Evolutionary conservation across 2,888 invertebrate species (phyloP), one percentile per base, ranked within the genome.

Genomic region (Leptinotarsa tumamoca): DNA sequence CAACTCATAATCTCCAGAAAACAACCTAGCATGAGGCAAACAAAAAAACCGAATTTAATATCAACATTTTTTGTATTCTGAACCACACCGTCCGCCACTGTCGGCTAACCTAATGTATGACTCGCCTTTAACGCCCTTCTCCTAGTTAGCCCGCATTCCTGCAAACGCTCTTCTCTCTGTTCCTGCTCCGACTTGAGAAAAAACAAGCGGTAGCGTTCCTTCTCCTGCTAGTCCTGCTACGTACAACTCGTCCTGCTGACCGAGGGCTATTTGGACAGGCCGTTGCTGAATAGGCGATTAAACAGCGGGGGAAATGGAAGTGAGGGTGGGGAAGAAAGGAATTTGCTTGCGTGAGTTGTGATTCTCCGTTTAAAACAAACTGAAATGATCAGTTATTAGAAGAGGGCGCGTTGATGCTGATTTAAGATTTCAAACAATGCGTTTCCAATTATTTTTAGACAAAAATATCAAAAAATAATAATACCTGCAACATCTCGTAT

Each of bases 51-150:
- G 10, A 43, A 10, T 43, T 43, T 10, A 43, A 43, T 10, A 10
- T 3, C 43, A 10, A 10, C 43, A 43, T 10, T 7, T 52, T 33
- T n/a, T 17, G 21, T 10, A 23, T 27, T 7, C 14, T 23, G 2
- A 23, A 43, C 50, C 21, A 3, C 10, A 15, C 18, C 58, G 49
- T 58, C 70, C 74, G 71, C 70, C 76, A 67, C 71, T 76, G 76
- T 81, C 87, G 87, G 87, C 87, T 87, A 88, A 87, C 87, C 87
- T 88, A 87, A 88, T 87, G 88, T 87, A 87, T 86, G 86, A 85
- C 86, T 86, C 84, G 82, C 82, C 82, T 80, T 80, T 80, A 79
- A 79, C 82, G 80, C 77, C 77, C 76, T 77, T 79, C 78, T 78
- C 73, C 80, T 83, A 82, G 81, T 82, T 83, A 83, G 82, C 80